phyloP scores from a whole-genome alignment of 2,113 vertebrate genomes.

The Cranoglanis bouderius region DNA sequence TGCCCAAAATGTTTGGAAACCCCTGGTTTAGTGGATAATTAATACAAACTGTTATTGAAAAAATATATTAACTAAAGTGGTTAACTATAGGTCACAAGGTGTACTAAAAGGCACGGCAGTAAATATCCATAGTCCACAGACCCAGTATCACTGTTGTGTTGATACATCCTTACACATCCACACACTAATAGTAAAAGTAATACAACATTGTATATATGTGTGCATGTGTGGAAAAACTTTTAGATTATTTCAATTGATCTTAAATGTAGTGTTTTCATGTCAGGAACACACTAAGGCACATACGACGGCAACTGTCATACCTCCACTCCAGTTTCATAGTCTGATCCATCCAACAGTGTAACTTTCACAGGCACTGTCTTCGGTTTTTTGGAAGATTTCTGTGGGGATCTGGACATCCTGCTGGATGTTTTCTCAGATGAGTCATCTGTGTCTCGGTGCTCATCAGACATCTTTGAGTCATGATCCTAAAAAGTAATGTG shows the following conservation, averaged over 20 bases:
- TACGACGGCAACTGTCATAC: slow-evolving; percentile 65
- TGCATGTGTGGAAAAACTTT: background rate
- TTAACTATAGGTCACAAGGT: background rate
- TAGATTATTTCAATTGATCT: background rate
- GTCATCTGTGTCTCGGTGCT: slow-evolving; percentile 84
- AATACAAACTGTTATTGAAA: too few relatives aligned
- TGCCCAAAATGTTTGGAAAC: too few relatives aligned
- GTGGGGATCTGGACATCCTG: slow-evolving; percentile 93
- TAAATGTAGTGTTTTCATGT: background rate
- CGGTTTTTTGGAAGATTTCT: slow-evolving; percentile 87
- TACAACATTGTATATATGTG: background rate
- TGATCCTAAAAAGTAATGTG: slow-evolving; percentile 43
- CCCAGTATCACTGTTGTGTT: background rate
- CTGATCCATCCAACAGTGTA: slow-evolving; percentile 86
- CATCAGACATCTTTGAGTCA: slow-evolving; percentile 72
- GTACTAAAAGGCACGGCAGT: background rate
- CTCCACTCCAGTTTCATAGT: slow-evolving; percentile 92
- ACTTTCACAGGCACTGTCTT: slow-evolving; percentile 91
- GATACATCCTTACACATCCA: background rate
- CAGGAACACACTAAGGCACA: background rate
- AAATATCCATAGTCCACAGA: background rate
- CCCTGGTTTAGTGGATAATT: too few relatives aligned
- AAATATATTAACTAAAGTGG: too few relatives aligned
- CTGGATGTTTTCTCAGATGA: slow-evolving; percentile 94
- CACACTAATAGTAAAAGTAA: background rate